These are phyloP conservation scores for Parotocinclus haroldoi DNA, from an alignment of 2,797 vertebrate genomes.

Conservation along the genomic window DNA sequence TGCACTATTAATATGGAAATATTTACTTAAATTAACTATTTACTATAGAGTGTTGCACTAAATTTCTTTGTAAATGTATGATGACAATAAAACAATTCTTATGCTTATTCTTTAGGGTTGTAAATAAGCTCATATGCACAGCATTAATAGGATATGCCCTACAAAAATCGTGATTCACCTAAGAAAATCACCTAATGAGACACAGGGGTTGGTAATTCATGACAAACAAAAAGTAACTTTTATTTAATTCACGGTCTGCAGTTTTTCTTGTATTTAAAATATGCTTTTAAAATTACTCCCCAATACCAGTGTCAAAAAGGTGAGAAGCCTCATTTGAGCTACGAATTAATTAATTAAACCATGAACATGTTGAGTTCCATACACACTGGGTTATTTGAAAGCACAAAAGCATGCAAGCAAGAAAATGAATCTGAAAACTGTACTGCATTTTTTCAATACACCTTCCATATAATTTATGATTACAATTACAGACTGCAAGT, in stretches of 20 bases:
- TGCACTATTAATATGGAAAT: no score
- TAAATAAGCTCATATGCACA: no score
- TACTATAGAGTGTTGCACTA: no score
- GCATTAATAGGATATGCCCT: no score
- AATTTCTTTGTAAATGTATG: no score
- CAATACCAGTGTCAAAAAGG: constrained; percentile 17
- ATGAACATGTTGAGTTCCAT: constrained; percentile 10
- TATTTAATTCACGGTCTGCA: not conserved
- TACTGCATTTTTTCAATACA: no score
- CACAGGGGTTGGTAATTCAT: not conserved
- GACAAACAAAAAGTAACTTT: not conserved
- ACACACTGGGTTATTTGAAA: constrained; percentile 6
- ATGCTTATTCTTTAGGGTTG: no score
- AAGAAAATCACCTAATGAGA: not conserved
- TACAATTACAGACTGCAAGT: no score
- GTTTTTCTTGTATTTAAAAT: not conserved
- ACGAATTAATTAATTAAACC: constrained; percentile 22
- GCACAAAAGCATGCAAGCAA: not conserved
- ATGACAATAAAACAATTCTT: no score
- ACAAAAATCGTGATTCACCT: no score
- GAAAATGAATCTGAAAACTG: not conserved
- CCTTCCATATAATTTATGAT: no score
- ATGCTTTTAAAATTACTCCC: not conserved
- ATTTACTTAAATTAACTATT: no score
- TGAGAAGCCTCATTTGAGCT: constrained; percentile 8